Evolutionary conservation across 92 coral and sea anemone genomes (phyloP).

Genomic region (Pocillopora grandis): DNA sequence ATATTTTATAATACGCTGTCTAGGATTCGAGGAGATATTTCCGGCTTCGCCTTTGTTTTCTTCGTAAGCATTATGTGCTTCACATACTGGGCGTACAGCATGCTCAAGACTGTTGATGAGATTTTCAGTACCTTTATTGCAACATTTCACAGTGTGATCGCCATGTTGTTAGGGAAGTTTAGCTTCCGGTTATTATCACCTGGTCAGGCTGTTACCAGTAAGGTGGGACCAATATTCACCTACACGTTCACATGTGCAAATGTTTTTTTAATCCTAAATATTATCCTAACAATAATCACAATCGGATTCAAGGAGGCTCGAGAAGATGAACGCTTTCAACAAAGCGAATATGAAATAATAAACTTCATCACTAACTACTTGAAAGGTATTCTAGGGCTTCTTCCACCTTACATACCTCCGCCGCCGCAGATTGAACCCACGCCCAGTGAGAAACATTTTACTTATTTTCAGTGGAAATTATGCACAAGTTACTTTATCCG

Average conservation of each 20-base stretch:
- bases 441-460: conserved; percentile 21
- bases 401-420: conserved; percentile 72
- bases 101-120: conserved; percentile 47
- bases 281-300: conserved; percentile 60
- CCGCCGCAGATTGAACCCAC: conserved; percentile 48
- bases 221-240: conserved; percentile 59
- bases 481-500: conserved; percentile 52
- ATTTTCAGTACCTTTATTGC: conserved; percentile 50
- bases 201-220: conserved; percentile 32
- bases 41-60: conserved; percentile 51
- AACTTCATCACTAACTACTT: conserved; percentile 35
- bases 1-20: conserved; percentile 62
- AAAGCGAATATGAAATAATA: conserved; percentile 64
- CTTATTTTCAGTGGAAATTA: conserved; percentile 60
- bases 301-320: conserved; percentile 56
- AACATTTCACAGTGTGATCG: conserved; percentile 47
- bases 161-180: conserved; percentile 62
- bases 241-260: conserved; percentile 57
- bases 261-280: conserved; percentile 58
- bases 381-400: conserved; percentile 54
- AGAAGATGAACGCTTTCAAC: conserved; percentile 53
- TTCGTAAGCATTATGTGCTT: conserved; percentile 51
- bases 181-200: conserved; percentile 54
- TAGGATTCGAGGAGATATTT: conserved; percentile 45
- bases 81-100: conserved; percentile 56